These are phyloP conservation scores for Phallusia fumigata DNA, from an alignment of 23 tunicate species.

Conservation along the genomic window DNA sequence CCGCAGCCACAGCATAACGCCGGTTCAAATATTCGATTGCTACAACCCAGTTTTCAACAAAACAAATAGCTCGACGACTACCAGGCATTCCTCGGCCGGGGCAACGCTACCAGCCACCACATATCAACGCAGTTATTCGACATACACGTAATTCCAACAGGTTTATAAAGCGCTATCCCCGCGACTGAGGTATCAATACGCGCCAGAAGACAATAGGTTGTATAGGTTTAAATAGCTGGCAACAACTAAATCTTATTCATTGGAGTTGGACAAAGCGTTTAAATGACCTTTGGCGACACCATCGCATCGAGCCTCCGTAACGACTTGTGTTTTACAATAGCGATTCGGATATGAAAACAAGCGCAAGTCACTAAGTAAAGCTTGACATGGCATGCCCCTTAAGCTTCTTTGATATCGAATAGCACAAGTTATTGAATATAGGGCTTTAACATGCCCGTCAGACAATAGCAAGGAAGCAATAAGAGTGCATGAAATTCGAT, in stretches of 20 bases:
- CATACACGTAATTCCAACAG: background rate
- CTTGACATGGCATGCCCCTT: background rate
- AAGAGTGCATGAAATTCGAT: background rate
- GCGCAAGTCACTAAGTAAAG: no score
- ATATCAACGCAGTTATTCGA: background rate
- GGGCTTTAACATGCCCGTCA: background rate
- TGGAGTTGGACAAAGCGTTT: background rate
- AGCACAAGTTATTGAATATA: conserved; percentile 9
- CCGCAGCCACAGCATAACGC: no score
- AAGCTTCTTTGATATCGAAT: background rate
- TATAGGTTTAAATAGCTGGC: background rate
- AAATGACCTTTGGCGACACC: conserved; percentile 4
- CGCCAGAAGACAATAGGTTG: background rate
- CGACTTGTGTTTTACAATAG: no score
- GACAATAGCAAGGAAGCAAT: background rate
- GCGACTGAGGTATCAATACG: background rate
- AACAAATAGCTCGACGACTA: no score
- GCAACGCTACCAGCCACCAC: no score
- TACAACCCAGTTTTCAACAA: no score
- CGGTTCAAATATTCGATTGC: no score
- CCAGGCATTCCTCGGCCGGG: no score
- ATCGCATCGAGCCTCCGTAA: no score
- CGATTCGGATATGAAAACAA: no score
- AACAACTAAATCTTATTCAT: background rate
- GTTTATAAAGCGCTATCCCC: background rate